Evolutionary conservation across 2,113 vertebrate genomes (phyloP).

Genomic region (Dromiciops gliroides): DNA sequence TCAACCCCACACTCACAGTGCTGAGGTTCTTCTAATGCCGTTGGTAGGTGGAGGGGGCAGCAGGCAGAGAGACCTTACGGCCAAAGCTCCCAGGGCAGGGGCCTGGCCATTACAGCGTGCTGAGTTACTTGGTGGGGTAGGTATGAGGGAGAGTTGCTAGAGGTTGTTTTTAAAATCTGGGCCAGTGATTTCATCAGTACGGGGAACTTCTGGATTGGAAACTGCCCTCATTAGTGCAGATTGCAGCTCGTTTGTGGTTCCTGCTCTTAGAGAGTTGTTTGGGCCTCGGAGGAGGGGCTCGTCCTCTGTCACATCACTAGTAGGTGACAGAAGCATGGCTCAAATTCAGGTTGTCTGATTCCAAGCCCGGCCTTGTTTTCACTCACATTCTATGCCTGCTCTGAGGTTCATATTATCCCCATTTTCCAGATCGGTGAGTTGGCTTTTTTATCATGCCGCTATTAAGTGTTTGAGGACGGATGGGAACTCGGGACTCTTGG

Average conservation of each 20-base stretch:
- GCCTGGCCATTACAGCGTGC: background rate
- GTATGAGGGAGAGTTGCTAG: background rate
- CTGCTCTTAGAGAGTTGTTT: background rate
- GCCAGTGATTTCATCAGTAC: background rate
- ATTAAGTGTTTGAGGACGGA: background rate
- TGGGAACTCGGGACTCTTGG: background rate
- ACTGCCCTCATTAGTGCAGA: background rate
- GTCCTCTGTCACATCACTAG: background rate
- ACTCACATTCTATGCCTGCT: background rate
- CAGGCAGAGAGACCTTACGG: background rate
- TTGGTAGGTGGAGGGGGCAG: too few species aligned
- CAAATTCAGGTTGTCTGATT: too few species aligned
- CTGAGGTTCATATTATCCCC: background rate
- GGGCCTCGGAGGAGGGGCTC: background rate
- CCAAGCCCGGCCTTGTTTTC: background rate
- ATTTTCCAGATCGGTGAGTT: background rate
- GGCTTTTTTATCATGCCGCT: background rate
- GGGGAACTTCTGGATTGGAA: background rate
- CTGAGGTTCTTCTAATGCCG: too few species aligned
- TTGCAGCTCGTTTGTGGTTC: too few species aligned
- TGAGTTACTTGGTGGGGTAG: conserved; percentile 24
- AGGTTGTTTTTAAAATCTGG: background rate
- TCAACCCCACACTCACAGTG: background rate
- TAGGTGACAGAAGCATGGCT: background rate
- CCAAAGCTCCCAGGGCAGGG: background rate